Evolutionary conservation across 2,797 vertebrate species (phyloP), one percentile per base, ranked within the genome.

Genomic region (Falco naumanni): DNA sequence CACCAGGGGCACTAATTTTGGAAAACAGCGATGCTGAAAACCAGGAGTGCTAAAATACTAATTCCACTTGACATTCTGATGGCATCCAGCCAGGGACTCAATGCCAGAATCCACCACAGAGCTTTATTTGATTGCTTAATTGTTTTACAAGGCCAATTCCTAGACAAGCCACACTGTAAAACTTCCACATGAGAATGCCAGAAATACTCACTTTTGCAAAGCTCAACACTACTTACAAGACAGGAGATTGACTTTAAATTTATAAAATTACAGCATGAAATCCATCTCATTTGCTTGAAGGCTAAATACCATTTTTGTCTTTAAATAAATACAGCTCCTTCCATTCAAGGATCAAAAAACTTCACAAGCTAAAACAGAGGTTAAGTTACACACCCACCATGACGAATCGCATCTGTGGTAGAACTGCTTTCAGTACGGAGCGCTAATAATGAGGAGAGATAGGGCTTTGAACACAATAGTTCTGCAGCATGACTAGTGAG

Each of bases 71-170:
- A 96, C 82, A 91, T 85, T 89, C 86, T 51, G 47, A 83, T 95
- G 92, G 94, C 95, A 95, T 13, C 60, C 66, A 84, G 96, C 89
- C 92, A 96, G 72, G 41, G 47, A 78, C 65, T 64, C 48, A 29
- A 76, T 50, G 87, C 95, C 94, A 96, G 80, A 92, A 93, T 90
- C 65, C 63, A 95, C 90, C 85, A 93, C 84, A 90, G 77, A 96
- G 94, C 85, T 96, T 95, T 95, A 95, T 93, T 95, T 92, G 92
- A 96, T 93, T 94, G 93, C 91, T 87, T 94, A 97, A 96, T 91
- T 96, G 82, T 94, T 95, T 96, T 96, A 95, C 50, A 94, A 87
- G 90, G 81, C 93, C 84, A 91, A 75, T 93, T 93, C 69, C 22
- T 74, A 93, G 53, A 84, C 80, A 90, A 94, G 87, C 75, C 56